Base-by-base conservation (phyloP, 2,113 vertebrate genomes). In the Podilymbus podiceps region DNA sequence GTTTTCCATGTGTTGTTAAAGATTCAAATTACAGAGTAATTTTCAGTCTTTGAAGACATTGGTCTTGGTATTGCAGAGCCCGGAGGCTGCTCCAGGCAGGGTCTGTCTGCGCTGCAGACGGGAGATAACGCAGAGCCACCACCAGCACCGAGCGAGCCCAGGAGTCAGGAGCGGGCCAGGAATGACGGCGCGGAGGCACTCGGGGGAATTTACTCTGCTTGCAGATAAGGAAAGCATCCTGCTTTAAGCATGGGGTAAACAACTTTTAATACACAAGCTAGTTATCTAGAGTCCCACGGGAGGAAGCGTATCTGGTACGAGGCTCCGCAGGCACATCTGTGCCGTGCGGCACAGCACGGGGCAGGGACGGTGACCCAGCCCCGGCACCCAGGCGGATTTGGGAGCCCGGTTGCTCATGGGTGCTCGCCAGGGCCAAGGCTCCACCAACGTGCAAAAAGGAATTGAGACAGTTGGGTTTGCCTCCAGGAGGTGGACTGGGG, bases 141-240 rank as follows among this genome's bases (percentile, higher is more conserved):
- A 28, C 63, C 59, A 63, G 89, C 24, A 7, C 87, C 4, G 20
- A 44, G 81, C 55, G 14, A 73, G 83, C 87, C 79, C 78, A 15
- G 78, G 85, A 90, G 87, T 30, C 89, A 9, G 92, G 89, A 88
- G 44, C 47, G 2, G 73, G 95, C 92, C 95, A 56, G 93, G 72
- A 49, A 15, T 52, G 72, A 85, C 20, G 10, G 64, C 15, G 11
- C 2, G 7, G 87, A 74, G 90, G 90, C 92, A 24, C 82, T 31
- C 85, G 49, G 83, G 75, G 83, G 81, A 89, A 93, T 95, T 8
- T 22, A 53, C 75, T 95, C 91, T 64, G 93, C 91, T 53, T 40
- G 88, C 90, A 95, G 96, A 97, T 95, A 97, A 93, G 95, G 88
- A 80, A 95, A 95, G 94, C 90, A 93, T 96, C 96, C 96, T 97